These are phyloP conservation scores for Leptoclinus maculatus DNA, from an alignment of 2,797 vertebrate genomes.

Conservation along the genomic window DNA sequence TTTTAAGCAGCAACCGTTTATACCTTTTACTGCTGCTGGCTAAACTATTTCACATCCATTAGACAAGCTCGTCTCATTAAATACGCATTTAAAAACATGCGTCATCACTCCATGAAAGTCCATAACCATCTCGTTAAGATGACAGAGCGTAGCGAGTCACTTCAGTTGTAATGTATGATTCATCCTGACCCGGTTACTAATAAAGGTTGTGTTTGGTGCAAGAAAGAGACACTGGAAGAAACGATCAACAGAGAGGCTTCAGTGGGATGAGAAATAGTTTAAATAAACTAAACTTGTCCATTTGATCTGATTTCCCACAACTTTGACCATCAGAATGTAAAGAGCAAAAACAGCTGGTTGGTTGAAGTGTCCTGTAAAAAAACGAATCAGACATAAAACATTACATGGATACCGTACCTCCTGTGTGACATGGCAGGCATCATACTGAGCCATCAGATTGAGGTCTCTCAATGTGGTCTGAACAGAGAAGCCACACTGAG, in stretches of 20 bases:
- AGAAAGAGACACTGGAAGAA: not conserved
- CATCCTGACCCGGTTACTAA: not conserved
- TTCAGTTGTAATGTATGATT: not conserved
- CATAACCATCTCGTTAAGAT: not conserved
- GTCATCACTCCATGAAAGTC: slow-evolving; percentile 15
- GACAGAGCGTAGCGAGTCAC: not conserved
- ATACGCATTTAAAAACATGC: not conserved
- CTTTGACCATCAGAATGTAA: not conserved
- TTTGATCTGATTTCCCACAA: not conserved
- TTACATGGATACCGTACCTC: slow-evolving; percentile 47
- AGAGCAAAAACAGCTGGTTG: not conserved
- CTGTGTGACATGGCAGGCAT: slow-evolving; percentile 68
- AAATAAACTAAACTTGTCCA: not conserved
- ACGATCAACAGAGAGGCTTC: not conserved
- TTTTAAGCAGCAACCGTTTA: not conserved
- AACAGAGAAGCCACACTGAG: slow-evolving; percentile 72
- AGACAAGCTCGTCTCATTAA: not conserved
- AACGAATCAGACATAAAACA: not conserved
- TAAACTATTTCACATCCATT: not conserved
- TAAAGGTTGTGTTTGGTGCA: not conserved
- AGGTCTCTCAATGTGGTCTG: slow-evolving; percentile 60
- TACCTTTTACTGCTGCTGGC: not conserved
- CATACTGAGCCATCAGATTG: slow-evolving; percentile 58
- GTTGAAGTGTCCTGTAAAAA: not conserved
- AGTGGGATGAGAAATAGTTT: not conserved